A percentile compares a stretch with the other conserved stretches of the same genome.
phyloP scores from a whole-genome alignment of 2,797 vertebrate genomes.

The Denticeps clupeoides region DNA sequence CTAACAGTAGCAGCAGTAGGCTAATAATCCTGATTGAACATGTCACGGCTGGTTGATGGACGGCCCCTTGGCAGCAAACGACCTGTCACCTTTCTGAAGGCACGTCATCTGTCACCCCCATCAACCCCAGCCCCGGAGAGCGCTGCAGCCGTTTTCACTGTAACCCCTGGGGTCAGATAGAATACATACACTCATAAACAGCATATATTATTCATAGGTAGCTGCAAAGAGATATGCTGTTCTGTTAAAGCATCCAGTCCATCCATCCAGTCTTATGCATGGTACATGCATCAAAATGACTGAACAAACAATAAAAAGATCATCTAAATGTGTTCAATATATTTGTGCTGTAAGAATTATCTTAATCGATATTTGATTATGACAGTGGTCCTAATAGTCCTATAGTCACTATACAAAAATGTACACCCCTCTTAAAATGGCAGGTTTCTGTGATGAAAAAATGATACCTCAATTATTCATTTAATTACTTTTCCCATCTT shows the following conservation, averaged over 20 bases:
- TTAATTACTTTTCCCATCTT: too few species aligned
- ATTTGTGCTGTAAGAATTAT: too few species aligned
- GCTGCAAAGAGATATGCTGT: slow-evolving; percentile 53
- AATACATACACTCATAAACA: slow-evolving; percentile 77
- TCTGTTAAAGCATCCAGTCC: slow-evolving; percentile 31
- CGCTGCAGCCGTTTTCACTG: slow-evolving; percentile 43
- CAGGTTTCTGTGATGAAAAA: too few species aligned
- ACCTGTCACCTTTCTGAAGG: slow-evolving; percentile 43
- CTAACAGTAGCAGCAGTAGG: slow-evolving; percentile 30
- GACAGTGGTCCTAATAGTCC: too few species aligned
- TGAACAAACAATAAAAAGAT: too few species aligned
- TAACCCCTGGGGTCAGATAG: slow-evolving; percentile 74
- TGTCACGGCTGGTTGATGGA: slow-evolving; percentile 64
- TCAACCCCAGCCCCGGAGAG: slow-evolving; percentile 45
- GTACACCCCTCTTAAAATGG: too few species aligned
- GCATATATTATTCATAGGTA: slow-evolving; percentile 71
- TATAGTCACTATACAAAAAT: too few species aligned
- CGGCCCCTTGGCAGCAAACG: slow-evolving; percentile 47
- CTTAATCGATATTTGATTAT: too few species aligned
- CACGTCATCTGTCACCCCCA: slow-evolving; percentile 51
- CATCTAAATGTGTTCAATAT: too few species aligned
- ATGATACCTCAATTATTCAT: too few species aligned
- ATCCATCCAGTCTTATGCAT: too few species aligned
- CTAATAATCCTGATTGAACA: slow-evolving; percentile 46
- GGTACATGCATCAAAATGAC: too few species aligned